These are phyloP conservation scores for Lepus townsendii DNA, from an alignment of 2,797 vertebrate genomes.

Conservation along the genomic window DNA sequence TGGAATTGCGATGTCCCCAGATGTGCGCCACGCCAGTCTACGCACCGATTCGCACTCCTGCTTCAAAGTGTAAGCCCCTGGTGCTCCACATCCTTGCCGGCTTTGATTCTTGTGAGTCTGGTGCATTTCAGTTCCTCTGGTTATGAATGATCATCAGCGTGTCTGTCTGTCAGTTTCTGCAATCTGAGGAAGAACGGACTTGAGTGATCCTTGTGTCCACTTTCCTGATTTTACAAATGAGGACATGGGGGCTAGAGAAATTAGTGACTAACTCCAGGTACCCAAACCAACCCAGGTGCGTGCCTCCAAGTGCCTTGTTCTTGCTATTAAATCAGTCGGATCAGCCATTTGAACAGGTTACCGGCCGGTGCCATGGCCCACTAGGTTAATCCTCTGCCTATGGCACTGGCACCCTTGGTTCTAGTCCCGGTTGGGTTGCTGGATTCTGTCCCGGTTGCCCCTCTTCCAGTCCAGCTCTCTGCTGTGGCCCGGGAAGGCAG, in stretches of 20 bases:
- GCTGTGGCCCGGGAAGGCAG: no score
- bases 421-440: no score
- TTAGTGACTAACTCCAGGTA: not conserved
- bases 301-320: not conserved
- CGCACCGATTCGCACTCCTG: not conserved
- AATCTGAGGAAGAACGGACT: not conserved
- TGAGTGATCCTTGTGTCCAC: not conserved
- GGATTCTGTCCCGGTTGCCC: no score
- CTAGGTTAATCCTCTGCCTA: no score
- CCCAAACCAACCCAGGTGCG: not conserved
- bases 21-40: no score
- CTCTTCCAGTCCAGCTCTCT: no score
- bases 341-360: not conserved
- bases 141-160: constrained; percentile 12
- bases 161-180: constrained; percentile 29
- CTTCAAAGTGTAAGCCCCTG: not conserved
- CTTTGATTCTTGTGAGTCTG: not conserved
- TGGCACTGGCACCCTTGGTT: no score
- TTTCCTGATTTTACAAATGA: not conserved
- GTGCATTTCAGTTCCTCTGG: constrained; percentile 42
- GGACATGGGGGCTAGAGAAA: not conserved
- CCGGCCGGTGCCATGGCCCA: no score
- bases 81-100: not conserved
- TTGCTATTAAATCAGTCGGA: not conserved
- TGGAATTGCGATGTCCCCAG: not conserved